phyloP scores from a whole-genome alignment of 2,113 vertebrate genomes.

The Heterochromis multidens region DNA sequence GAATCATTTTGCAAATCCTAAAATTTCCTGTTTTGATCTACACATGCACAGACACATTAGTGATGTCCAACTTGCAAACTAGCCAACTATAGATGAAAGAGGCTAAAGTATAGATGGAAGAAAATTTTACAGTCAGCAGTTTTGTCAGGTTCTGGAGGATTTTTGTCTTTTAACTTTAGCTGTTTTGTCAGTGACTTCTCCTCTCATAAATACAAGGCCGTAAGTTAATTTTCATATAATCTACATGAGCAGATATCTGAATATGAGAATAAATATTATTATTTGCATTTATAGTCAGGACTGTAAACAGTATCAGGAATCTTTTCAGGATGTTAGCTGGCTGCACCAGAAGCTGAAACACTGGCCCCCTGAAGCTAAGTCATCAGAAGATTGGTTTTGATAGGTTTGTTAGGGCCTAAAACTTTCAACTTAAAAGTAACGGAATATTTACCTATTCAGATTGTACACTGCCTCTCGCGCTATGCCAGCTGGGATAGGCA shows the following conservation, averaged over 20 bases:
- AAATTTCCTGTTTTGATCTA: background rate
- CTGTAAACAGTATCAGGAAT: background rate
- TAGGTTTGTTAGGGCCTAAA: background rate
- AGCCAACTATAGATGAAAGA: background rate
- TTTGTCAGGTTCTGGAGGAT: background rate
- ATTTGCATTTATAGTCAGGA: background rate
- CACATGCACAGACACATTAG: background rate
- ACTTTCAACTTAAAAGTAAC: background rate
- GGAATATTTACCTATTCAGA: background rate
- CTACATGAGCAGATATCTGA: background rate
- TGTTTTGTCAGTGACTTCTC: background rate
- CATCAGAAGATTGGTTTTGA: background rate
- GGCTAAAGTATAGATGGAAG: background rate
- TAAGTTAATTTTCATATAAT: background rate
- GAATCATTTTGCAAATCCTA: background rate
- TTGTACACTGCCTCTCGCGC: background rate
- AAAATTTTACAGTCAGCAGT: background rate
- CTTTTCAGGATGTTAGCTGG: background rate
- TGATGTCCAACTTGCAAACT: background rate
- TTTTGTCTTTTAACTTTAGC: background rate
- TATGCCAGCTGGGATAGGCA: too few species aligned
- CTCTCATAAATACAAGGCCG: background rate
- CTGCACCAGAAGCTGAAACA: background rate
- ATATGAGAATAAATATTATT: background rate
- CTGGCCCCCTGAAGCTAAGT: background rate